Evolutionary conservation across 2,797 vertebrate species (phyloP), one percentile per base, ranked within the genome.

Genomic region (Intellagama lesueurii): DNA sequence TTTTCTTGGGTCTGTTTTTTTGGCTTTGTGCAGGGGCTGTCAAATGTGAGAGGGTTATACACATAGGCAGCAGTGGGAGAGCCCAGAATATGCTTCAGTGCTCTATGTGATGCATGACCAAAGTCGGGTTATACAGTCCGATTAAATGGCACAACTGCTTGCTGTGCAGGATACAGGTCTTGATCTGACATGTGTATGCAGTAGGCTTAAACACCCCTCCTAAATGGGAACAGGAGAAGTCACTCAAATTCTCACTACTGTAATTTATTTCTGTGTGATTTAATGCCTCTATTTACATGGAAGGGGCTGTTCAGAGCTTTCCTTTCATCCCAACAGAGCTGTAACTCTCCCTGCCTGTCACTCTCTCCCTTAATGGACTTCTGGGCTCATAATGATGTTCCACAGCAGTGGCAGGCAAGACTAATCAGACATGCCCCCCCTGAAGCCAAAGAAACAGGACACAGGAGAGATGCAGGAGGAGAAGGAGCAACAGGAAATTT

Each of bases 81-180:
- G 52, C 52, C 52, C 52, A 14, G 11, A 56, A 56, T 56, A 56
- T 56, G 6, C 44, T 9, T 28, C 40, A 44, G 40, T 11, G 44
- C 24, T 1, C 26, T 8, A 1, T 44, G 44, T 77, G 30, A 24
- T 32, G 44, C 30, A 9, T 81, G 44, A 80, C 79, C 52, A 32
- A 81, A 49, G 70, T 73, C 82, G 88, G 88, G 70, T 94, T 86
- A 69, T 72, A 40, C 47, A 88, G 81, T 92, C 92, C 92, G 91
- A 75, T 47, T 92, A 88, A 91, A 82, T 90, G 86, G 69, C 85
- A 70, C 92, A 91, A 26, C 69, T 81, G 7, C 56, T 83, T 81
- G 56, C 77, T 83, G 26, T 81, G 64, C 70, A 83, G 81, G 85
- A 84, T 91, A 17, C 30, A 32, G 73, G 82, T 5, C 0, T n/a